Conservation (phyloP, 2,113 vertebrate species). For the Hydropotes inermis region DNA sequence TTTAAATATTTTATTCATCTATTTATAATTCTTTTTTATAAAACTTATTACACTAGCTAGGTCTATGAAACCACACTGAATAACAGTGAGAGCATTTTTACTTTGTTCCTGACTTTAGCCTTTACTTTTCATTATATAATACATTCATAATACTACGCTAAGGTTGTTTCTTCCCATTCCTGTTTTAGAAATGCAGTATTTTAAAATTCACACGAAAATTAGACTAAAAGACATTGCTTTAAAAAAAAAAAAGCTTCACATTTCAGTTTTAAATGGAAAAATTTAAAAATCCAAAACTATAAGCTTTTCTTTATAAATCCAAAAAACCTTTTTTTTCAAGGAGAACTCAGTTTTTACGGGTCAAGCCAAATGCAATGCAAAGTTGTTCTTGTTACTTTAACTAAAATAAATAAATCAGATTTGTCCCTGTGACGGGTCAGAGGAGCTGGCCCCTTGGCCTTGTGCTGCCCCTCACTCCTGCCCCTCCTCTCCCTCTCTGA, state of each 20-base stretch:
- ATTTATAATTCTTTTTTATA: neutral
- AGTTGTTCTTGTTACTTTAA: slow-evolving; percentile 74
- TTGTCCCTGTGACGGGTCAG: neutral
- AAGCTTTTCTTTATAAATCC: neutral
- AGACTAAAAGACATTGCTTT: neutral
- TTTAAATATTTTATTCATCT: slow-evolving; percentile 17
- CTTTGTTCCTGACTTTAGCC: slow-evolving; percentile 1
- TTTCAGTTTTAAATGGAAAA: slow-evolving; percentile 38
- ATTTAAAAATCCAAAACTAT: slow-evolving; percentile 26
- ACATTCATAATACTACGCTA: slow-evolving; percentile 27
- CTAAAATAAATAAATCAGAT: slow-evolving; percentile 91
- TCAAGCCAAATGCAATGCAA: slow-evolving; percentile 84
- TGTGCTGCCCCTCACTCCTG: neutral
- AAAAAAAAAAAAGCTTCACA: neutral
- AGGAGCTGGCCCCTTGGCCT: neutral
- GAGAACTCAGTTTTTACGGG: slow-evolving; percentile 86
- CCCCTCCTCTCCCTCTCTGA: neutral
- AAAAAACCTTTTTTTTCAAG: neutral
- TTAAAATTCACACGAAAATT: slow-evolving; percentile 57
- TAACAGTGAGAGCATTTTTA: neutral
- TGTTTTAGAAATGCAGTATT: slow-evolving; percentile 54
- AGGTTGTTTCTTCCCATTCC: neutral
- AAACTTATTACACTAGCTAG: neutral
- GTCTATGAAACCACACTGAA: neutral
- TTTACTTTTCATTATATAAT: slow-evolving; percentile 5